Conservation (phyloP, 2,888 invertebrate genomes). For the Halocaridina rubra region DNA sequence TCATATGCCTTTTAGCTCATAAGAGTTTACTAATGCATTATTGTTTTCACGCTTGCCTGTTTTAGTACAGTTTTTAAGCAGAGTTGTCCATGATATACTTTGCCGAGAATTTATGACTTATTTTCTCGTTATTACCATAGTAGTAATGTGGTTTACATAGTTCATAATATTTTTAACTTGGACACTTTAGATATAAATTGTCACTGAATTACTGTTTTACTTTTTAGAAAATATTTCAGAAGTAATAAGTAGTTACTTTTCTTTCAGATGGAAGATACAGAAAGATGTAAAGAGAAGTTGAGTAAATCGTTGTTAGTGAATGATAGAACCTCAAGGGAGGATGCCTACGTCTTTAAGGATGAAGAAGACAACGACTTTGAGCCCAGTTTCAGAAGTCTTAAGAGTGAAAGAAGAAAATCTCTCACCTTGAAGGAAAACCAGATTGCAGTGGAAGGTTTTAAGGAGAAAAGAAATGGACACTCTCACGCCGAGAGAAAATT, state of each 20-base stretch:
- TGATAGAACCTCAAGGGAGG: conserved; percentile 30
- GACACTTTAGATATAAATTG: too few species aligned
- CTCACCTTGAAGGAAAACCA: conserved; percentile 46
- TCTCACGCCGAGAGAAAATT: not conserved
- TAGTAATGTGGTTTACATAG: too few species aligned
- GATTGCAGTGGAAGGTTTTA: conserved; percentile 14
- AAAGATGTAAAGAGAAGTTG: conserved; percentile 47
- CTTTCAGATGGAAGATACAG: conserved; percentile 43
- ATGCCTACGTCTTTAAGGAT: conserved; percentile 60
- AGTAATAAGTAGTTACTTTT: not conserved
- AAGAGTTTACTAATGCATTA: too few species aligned
- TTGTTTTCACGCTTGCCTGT: too few species aligned
- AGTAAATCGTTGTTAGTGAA: not conserved
- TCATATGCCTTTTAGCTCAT: too few species aligned
- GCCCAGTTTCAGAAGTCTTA: conserved; percentile 50
- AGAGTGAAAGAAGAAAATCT: conserved; percentile 37
- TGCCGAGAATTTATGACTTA: too few species aligned
- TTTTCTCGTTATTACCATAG: too few species aligned
- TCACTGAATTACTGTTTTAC: too few species aligned
- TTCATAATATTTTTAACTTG: too few species aligned
- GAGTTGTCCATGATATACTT: too few species aligned
- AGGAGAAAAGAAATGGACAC: not conserved
- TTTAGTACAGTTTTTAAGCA: too few species aligned
- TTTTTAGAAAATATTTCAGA: not conserved
- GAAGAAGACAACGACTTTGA: conserved; percentile 55